Base-by-base conservation (phyloP, 2,113 vertebrate species). In the Capreolus pygargus region DNA sequence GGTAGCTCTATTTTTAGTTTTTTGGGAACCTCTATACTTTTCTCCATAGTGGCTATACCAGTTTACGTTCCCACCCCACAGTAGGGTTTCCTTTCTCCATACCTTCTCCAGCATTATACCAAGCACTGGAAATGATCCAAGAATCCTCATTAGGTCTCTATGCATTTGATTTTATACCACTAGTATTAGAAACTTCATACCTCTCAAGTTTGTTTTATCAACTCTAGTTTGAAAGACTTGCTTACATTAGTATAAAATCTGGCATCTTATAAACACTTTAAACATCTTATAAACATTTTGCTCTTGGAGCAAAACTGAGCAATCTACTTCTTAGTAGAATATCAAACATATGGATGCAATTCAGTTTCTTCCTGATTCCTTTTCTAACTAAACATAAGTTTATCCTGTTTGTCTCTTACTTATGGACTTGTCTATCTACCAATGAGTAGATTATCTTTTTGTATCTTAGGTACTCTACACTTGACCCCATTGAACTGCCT, bases 281-380 rank as follows among this genome's bases (percentile, higher is more conserved):
- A 39, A 39, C 39, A 39, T 39, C 39, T 39, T 39, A 39, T 39
- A 39, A 39, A 39, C 2, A 50, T 36, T 91, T 97, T 89, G 16
- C 39, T 81, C 27, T 91, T 96, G 61, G 45, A 79, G 45, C 1
- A 81, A 83, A 60, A 88, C 7, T 94, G 55, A 94, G 33, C 11
- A 55, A 76, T 86, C 2, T 92, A 33, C 47, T 82, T 97, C n/a
- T 95, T 93, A 67, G 70, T 58, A 76, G 3, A 94, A 74, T 96
- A 85, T 90, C 50, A 92, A 92, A 87, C 16, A 39, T 55, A 45
- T 74, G 52, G 61, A 17, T 86, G 12, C 28, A 85, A 58, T 92
- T 92, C 16, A 25, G 10, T 92, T 93, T 92, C 70, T 89, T 33
- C n/a, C 17, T 82, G 45, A 28, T 92, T 78, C 43, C 33, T 78